phyloP scores from a whole-genome alignment of 1,140 invertebrate genomes.

The Micrasema longulum region DNA sequence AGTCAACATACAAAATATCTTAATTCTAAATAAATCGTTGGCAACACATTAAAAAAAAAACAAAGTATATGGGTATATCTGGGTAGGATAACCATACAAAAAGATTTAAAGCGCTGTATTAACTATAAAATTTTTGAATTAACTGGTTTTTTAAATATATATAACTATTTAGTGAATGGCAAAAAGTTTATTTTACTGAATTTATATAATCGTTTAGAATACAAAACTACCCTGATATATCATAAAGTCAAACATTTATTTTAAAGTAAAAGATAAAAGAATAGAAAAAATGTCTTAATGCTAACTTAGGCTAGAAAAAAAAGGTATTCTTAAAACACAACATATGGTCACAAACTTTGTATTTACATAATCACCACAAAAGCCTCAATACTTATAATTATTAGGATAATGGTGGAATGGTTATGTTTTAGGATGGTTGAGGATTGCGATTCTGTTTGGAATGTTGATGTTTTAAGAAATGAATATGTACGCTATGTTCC shows the following conservation, averaged over 20 bases:
- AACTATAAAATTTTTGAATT: no score
- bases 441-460: conserved; percentile 11
- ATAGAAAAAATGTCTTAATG: conserved; percentile 2
- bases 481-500: neutral
- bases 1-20: no score
- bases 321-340: neutral
- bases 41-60: no score
- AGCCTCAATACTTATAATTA: conserved; percentile 29
- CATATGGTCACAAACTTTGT: conserved; percentile 11
- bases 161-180: no score
- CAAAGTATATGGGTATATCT: no score
- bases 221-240: neutral
- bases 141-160: no score
- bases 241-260: conserved; percentile 5
- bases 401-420: conserved; percentile 27
- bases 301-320: neutral
- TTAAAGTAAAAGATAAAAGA: neutral
- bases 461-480: conserved; percentile 1
- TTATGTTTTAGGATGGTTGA: conserved; percentile 17
- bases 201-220: no score
- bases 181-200: no score
- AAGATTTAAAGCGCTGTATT: no score
- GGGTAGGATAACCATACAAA: no score
- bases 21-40: no score
- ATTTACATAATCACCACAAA: conserved; percentile 16